Percentiles rank a stretch among this genome's conserved stretches.
These are phyloP conservation scores for Balanococcus diminutus DNA, from an alignment of 2,888 invertebrate species.

Conservation along the genomic window DNA sequence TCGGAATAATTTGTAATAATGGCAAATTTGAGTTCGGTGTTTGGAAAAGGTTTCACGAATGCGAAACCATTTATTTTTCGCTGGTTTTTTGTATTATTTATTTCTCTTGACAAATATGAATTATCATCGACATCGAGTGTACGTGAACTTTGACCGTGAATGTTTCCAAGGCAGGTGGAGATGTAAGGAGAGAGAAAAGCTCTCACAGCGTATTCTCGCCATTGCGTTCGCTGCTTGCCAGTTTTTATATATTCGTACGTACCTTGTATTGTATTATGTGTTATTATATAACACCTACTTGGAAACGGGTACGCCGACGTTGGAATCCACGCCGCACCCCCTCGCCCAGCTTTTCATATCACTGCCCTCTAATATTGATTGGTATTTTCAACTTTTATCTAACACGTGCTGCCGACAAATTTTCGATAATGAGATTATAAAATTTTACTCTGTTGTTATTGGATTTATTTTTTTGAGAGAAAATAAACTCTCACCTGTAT, in stretches of 20 bases:
- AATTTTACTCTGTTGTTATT: not conserved
- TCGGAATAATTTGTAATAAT: not conserved
- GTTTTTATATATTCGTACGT: not conserved
- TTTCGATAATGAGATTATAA: constrained; percentile 29
- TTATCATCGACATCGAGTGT: not conserved
- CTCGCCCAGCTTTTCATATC: constrained; percentile 12
- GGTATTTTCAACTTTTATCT: not conserved
- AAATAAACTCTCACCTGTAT: not conserved
- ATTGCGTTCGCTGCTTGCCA: not conserved
- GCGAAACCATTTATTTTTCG: not conserved
- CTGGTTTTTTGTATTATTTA: not conserved
- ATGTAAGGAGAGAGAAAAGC: not conserved
- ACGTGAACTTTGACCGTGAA: constrained; percentile 42
- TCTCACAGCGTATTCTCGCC: not conserved
- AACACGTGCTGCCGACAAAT: constrained; percentile 28
- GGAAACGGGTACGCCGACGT: constrained; percentile 13
- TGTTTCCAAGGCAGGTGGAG: not conserved
- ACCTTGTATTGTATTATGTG: not conserved
- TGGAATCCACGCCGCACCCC: not conserved
- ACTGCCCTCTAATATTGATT: constrained; percentile 39
- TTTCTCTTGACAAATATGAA: constrained; percentile 24
- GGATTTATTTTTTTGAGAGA: not conserved
- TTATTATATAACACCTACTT: constrained; percentile 29
- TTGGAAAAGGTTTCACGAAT: not conserved
- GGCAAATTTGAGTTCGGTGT: not conserved